phyloP scores from a whole-genome alignment of 2,113 vertebrate genomes.

The Hippocampus comes region DNA sequence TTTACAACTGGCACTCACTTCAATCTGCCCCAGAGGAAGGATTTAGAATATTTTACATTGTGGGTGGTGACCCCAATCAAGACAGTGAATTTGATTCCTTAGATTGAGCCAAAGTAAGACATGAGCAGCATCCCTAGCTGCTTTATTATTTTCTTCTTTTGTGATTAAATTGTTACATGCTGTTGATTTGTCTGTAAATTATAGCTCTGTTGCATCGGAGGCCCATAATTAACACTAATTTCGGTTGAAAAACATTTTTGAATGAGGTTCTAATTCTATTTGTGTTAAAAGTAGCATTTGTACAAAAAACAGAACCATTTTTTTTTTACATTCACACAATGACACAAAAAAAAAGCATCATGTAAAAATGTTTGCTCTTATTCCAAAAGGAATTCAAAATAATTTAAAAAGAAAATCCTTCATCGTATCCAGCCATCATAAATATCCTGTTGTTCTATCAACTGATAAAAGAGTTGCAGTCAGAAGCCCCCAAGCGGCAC shows the following conservation, averaged over 20 bases:
- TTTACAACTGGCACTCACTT: constrained; percentile 62
- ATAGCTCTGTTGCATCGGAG: neutral
- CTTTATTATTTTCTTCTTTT: constrained; percentile 44
- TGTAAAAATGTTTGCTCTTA: too few species aligned
- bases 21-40: constrained; percentile 45
- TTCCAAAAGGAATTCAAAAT: too few species aligned
- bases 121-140: constrained; percentile 42
- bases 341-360: too few species aligned
- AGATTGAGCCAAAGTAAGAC: constrained; percentile 25
- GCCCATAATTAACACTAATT: neutral
- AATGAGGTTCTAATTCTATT: constrained; percentile 29
- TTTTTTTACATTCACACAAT: too few species aligned
- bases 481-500: neutral
- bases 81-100: constrained; percentile 50
- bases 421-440: neutral
- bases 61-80: constrained; percentile 71
- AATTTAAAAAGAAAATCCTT: neutral
- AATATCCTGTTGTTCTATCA: neutral
- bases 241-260: neutral
- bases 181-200: neutral
- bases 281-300: constrained; percentile 42
- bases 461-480: constrained; percentile 27
- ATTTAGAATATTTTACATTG: constrained; percentile 60
- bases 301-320: too few species aligned
- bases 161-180: neutral